Evolutionary conservation across 2,888 invertebrate genomes (phyloP).

Genomic region (Lysandra coridon): DNA sequence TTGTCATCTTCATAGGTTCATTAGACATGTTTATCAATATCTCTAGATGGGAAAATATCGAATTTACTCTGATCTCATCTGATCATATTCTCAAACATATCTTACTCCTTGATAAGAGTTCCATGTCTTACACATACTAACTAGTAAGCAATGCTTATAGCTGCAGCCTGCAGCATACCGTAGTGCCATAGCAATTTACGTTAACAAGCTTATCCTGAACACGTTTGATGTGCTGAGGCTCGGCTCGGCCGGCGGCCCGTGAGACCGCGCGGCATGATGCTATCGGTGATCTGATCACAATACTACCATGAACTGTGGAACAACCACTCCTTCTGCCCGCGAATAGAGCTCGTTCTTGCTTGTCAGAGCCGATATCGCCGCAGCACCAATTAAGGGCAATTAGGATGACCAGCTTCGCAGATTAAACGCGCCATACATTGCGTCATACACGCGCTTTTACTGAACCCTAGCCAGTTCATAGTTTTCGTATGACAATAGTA

Average conservation of each 20-base stretch:
- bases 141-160: too few species aligned
- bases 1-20: not conserved
- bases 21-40: not conserved
- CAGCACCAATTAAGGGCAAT: slow-evolving; percentile 47
- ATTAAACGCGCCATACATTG: slow-evolving; percentile 41
- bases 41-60: too few species aligned
- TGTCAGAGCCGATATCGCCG: not conserved
- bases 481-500: not conserved
- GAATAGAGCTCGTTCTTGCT: not conserved
- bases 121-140: too few species aligned
- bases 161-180: not conserved
- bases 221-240: not conserved
- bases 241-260: not conserved
- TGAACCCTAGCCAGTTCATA: not conserved
- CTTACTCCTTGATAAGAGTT: too few species aligned
- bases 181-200: not conserved
- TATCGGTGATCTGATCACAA: not conserved
- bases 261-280: slow-evolving; percentile 3
- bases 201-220: not conserved
- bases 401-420: slow-evolving; percentile 41
- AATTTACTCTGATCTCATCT: too few species aligned
- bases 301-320: not conserved
- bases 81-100: too few species aligned
- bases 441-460: slow-evolving; percentile 9
- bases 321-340: not conserved